A percentile compares a stretch with the other conserved stretches of the same genome.
Conservation (phyloP, 1,140 invertebrate species). For the Zeugodacus cucurbitae region DNA sequence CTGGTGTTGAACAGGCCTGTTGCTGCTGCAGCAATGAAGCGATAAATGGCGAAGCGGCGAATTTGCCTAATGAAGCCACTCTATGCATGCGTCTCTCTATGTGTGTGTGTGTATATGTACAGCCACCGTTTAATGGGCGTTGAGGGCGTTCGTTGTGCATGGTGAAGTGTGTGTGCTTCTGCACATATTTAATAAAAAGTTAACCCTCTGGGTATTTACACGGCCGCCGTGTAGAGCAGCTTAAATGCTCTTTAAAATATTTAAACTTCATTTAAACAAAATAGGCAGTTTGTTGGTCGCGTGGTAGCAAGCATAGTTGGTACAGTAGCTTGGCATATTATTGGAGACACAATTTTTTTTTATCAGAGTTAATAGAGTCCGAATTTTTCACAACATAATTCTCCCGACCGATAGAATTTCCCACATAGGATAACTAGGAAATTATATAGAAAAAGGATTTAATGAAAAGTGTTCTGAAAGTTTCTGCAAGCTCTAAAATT, state of each 20-base stretch:
- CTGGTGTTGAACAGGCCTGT: not conserved
- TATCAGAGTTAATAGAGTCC: no score
- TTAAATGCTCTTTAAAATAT: slow-evolving; percentile 23
- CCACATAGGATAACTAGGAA: no score
- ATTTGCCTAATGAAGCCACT: slow-evolving; percentile 16
- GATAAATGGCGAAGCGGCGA: not conserved
- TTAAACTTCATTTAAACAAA: slow-evolving; percentile 1
- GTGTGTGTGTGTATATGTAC: not conserved
- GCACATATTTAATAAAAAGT: slow-evolving; percentile 12
- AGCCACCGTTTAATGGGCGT: not conserved
- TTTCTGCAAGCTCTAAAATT: no score
- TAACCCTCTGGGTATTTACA: not conserved
- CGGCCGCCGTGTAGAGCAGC: not conserved
- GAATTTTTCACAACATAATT: no score
- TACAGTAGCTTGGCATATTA: not conserved
- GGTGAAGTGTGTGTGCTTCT: not conserved
- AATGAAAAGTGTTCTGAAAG: no score
- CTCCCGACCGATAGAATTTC: no score
- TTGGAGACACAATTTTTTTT: not conserved
- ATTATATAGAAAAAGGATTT: no score
- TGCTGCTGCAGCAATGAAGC: slow-evolving; percentile 24
- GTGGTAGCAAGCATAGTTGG: not conserved
- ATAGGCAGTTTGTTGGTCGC: not conserved
- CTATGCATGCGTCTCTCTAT: not conserved
- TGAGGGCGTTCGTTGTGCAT: not conserved